phyloP scores from a whole-genome alignment of 1,140 invertebrate genomes.

The Drosophila asahinai region DNA sequence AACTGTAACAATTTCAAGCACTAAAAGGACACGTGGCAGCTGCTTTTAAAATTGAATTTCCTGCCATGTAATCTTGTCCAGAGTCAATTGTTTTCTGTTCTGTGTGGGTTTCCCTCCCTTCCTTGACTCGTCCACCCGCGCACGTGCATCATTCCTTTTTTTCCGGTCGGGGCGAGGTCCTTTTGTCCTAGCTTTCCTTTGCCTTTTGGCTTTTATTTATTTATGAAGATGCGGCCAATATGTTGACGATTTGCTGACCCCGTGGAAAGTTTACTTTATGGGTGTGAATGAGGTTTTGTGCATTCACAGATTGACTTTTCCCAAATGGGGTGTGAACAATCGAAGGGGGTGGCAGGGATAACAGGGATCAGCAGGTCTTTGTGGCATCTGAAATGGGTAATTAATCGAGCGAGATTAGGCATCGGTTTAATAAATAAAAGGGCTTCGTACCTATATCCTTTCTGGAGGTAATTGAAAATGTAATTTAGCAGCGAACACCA shows the following conservation, averaged over 20 bases:
- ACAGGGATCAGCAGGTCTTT: conserved; percentile 39
- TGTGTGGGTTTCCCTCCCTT: conserved; percentile 5
- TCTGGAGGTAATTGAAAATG: not conserved
- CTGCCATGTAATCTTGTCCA: conserved; percentile 83
- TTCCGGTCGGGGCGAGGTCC: conserved; percentile 12
- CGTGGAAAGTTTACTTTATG: conserved; percentile 39
- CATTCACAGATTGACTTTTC: conserved; percentile 49
- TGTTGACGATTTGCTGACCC: conserved; percentile 76
- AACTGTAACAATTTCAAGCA: conserved; percentile 83
- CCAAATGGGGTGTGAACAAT: conserved; percentile 42
- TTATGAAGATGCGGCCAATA: conserved; percentile 80
- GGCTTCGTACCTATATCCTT: not conserved
- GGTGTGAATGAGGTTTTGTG: conserved; percentile 46
- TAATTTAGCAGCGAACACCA: not conserved
- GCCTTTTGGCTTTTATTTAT: conserved; percentile 53
- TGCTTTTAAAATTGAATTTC: conserved; percentile 85
- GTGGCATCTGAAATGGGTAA: conserved; percentile 31
- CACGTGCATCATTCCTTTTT: conserved; percentile 47
- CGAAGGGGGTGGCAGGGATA: conserved; percentile 11
- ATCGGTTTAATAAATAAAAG: conserved; percentile 6
- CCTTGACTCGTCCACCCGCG: conserved; percentile 3
- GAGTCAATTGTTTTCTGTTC: conserved; percentile 80
- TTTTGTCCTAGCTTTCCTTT: conserved; percentile 7
- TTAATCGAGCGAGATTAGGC: conserved; percentile 31
- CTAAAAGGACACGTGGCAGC: conserved; percentile 85